These are phyloP conservation scores for Columba janthina DNA, from an alignment of 2,113 vertebrate genomes.

Conservation along the genomic window DNA sequence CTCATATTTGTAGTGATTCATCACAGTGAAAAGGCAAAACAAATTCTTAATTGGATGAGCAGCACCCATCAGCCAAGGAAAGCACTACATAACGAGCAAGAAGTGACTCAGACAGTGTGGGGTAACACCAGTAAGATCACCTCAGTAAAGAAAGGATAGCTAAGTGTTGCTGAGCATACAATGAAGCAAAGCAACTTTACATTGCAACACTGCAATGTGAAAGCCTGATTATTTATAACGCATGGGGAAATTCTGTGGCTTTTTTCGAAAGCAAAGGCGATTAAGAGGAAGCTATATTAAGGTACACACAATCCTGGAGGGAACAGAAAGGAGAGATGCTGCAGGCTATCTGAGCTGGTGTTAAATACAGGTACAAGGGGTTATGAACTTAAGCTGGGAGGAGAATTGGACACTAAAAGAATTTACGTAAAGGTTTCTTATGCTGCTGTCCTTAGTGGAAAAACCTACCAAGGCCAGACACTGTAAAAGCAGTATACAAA, in stretches of 20 bases:
- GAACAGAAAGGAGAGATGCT: conserved; percentile 77
- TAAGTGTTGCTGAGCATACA: conserved; percentile 25
- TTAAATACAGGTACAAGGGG: conserved; percentile 80
- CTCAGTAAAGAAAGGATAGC: conserved; percentile 10
- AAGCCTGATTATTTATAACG: conserved; percentile 68
- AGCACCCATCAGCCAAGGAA: background rate
- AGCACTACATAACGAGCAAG: background rate
- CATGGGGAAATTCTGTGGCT: conserved; percentile 59
- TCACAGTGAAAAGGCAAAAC: background rate
- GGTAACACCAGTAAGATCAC: background rate
- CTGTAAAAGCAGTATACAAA: conserved; percentile 69
- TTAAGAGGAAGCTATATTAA: conserved; percentile 72
- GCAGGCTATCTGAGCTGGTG: conserved; percentile 79
- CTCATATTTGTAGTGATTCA: background rate
- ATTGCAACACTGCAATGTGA: conserved; percentile 21
- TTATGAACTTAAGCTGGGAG: conserved; percentile 76
- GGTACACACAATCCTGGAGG: conserved; percentile 75
- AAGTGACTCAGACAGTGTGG: background rate
- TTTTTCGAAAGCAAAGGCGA: conserved; percentile 50
- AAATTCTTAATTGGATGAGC: background rate
- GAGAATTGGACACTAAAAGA: conserved; percentile 73
- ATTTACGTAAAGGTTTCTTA: conserved; percentile 70
- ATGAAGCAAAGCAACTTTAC: conserved; percentile 13
- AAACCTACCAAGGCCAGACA: conserved; percentile 57
- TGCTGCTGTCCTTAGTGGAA: conserved; percentile 70